phyloP scores from a whole-genome alignment of 2,888 invertebrate species.

The Netelia inedita region DNA sequence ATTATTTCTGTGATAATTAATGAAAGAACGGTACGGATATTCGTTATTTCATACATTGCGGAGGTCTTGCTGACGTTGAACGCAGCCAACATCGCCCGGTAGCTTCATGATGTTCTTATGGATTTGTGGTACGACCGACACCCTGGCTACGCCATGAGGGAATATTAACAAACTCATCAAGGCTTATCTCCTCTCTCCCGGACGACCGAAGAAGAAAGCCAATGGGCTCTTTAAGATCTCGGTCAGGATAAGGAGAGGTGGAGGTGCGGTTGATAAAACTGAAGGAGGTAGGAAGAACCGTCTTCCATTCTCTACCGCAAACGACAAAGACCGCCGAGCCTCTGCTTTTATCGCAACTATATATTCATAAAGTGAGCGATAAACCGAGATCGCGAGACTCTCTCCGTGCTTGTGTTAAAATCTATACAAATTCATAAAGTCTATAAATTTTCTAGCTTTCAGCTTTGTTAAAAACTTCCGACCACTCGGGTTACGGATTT shows the following conservation, averaged over 20 bases:
- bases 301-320: conserved; percentile 15
- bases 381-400: conserved; percentile 37
- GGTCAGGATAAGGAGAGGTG: conserved; percentile 65
- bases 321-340: conserved; percentile 51
- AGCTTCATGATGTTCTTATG: conserved; percentile 42
- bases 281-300: conserved; percentile 31
- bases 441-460: conserved; percentile 37
- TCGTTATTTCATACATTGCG: conserved; percentile 39
- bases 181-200: conserved; percentile 65
- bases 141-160: conserved; percentile 60
- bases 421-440: conserved; percentile 46
- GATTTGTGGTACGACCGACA: conserved; percentile 24
- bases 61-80: conserved; percentile 3
- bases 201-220: conserved; percentile 61
- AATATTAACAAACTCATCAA: conserved; percentile 75
- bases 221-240: conserved; percentile 67
- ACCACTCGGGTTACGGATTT: not conserved
- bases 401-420: conserved; percentile 11
- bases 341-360: conserved; percentile 52
- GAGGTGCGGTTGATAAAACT: conserved; percentile 45
- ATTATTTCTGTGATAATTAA: too few relatives aligned
- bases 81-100: conserved; percentile 14
- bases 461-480: conserved; percentile 25
- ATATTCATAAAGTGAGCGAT: conserved; percentile 50
- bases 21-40: not conserved